Evolutionary conservation across 2,113 vertebrate species (phyloP).

Genomic region (Dipodomys ordii): DNA sequence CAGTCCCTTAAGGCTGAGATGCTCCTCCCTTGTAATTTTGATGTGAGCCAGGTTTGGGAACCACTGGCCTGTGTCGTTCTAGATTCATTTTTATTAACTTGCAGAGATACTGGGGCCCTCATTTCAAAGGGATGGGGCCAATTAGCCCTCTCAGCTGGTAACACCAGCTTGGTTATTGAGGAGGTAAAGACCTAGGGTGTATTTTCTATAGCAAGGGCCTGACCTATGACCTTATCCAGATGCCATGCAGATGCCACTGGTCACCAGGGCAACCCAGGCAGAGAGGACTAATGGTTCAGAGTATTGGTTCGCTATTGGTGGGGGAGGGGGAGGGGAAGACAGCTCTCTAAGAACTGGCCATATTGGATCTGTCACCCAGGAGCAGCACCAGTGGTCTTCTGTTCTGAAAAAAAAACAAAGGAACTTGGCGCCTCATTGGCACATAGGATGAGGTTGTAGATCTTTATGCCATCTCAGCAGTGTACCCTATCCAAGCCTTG

Average conservation of each 20-base stretch:
- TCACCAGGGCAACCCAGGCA: constrained; percentile 71
- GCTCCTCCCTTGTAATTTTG: constrained; percentile 8
- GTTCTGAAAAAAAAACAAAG: background rate
- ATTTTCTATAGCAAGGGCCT: constrained; percentile 66
- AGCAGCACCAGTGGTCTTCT: background rate
- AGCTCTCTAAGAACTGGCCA: background rate
- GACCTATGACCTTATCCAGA: constrained; percentile 74
- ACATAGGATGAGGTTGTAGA: background rate
- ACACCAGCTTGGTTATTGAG: constrained; percentile 76
- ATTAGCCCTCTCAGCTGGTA: constrained; percentile 79
- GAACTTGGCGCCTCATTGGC: background rate
- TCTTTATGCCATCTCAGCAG: background rate
- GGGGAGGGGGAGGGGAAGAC: background rate
- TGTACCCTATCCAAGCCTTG: background rate
- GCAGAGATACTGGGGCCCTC: constrained; percentile 49
- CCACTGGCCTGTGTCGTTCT: constrained; percentile 19
- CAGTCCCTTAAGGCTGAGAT: background rate
- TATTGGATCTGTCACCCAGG: background rate
- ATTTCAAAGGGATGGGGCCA: constrained; percentile 78
- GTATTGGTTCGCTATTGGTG: background rate
- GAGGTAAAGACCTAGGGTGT: constrained; percentile 71
- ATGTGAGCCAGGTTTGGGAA: background rate
- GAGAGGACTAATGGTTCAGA: constrained; percentile 66
- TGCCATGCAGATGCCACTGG: constrained; percentile 72
- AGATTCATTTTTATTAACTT: constrained; percentile 74